Conservation (phyloP, 2,888 invertebrate genomes). For the Drosophila birchii region DNA sequence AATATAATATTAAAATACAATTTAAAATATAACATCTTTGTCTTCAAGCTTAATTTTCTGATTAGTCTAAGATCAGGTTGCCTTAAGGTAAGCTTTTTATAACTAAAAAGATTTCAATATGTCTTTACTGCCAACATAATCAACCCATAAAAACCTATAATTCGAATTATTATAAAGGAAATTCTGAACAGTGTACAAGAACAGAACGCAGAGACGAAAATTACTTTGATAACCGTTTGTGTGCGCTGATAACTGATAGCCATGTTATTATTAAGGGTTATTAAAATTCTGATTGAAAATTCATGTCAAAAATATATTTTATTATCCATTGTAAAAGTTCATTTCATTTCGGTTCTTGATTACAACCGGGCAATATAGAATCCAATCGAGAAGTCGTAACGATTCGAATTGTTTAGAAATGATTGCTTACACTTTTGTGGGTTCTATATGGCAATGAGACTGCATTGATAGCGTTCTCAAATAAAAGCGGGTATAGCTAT, state of each 20-base stretch:
- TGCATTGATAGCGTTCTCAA: slow-evolving; percentile 32
- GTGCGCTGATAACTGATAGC: slow-evolving; percentile 80
- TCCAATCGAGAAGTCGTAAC: slow-evolving; percentile 36
- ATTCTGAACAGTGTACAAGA: slow-evolving; percentile 1
- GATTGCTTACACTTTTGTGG: slow-evolving; percentile 36
- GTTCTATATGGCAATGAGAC: slow-evolving; percentile 12
- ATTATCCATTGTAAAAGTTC: slow-evolving; percentile 74
- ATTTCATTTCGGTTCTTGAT: slow-evolving; percentile 67
- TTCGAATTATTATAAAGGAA: not conserved
- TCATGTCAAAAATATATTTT: slow-evolving; percentile 83
- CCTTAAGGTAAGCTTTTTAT: not conserved
- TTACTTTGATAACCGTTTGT: slow-evolving; percentile 78
- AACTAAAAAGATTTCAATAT: not conserved
- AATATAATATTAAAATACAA: not conserved
- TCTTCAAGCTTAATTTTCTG: not conserved
- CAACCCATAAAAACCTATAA: too few species aligned
- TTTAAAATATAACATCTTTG: not conserved
- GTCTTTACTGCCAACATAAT: not conserved
- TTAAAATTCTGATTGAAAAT: slow-evolving; percentile 85
- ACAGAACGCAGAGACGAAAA: slow-evolving; percentile 31
- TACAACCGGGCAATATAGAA: slow-evolving; percentile 42
- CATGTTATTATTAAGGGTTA: slow-evolving; percentile 83
- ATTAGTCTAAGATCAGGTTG: not conserved
- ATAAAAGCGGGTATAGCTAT: slow-evolving; percentile 33
- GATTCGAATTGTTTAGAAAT: slow-evolving; percentile 35